Percentiles rank a stretch among this genome's conserved stretches.
Evolutionary conservation across 2,888 invertebrate species (phyloP).

Genomic region (Metopia argyrocephala): DNA sequence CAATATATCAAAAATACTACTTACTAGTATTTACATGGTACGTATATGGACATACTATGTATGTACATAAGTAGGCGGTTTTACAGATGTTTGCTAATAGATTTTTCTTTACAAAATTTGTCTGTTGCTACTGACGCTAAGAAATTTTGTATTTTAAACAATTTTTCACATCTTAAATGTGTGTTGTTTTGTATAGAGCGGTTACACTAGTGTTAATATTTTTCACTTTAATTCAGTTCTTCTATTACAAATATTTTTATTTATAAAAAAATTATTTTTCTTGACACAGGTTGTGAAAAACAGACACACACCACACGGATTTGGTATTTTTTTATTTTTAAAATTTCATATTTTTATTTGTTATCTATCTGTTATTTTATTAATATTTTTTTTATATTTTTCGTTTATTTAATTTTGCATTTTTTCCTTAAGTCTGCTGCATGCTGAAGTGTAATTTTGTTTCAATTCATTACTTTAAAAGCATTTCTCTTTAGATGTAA

Average conservation of each 20-base stretch:
- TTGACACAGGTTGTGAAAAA: constrained; percentile 41
- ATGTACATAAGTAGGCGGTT: no score
- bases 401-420: no score
- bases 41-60: background rate
- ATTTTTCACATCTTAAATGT: no score
- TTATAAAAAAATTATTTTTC: constrained; percentile 27
- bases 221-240: constrained; percentile 12
- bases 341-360: background rate
- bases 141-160: no score
- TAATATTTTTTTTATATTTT: no score
- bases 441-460: background rate
- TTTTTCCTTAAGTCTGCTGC: no score
- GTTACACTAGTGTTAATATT: constrained; percentile 34
- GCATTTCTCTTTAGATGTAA: constrained; percentile 16
- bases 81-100: no score
- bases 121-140: no score
- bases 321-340: constrained; percentile 3
- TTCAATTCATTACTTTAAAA: constrained; percentile 16
- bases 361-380: no score
- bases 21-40: background rate
- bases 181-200: background rate
- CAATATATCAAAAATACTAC: background rate
- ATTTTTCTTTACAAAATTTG: no score
- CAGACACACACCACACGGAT: background rate
- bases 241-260: background rate